Evolutionary conservation across 2,888 invertebrate species (phyloP), one percentile per base, ranked within the genome.

Genomic region (Parthenolecanium corni): DNA sequence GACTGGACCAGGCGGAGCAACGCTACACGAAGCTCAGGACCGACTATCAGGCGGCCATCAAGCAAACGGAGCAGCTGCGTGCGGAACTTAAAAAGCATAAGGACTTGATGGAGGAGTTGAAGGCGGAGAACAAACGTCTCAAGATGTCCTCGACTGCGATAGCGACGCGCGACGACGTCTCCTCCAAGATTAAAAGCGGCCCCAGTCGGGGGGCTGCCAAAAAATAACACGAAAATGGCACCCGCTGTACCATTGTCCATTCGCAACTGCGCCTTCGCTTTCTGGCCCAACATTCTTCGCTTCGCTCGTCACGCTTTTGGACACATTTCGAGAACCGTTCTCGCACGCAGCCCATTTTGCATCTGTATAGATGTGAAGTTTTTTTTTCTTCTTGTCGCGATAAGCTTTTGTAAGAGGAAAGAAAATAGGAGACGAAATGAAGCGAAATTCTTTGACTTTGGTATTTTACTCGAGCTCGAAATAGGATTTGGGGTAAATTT

Each of bases 1-100:
- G 40, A n/a, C 1, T 54, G 42, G 40, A 54, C 3, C 23, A 38
- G 14, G 40, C 42, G 18, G 54, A 54, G 42, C 38, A 54, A 16
- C 54, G 54, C 23, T 54, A 42, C 24, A 23, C 14, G 3, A 54
- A 54, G 16, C 3, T 54, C 40, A 54, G 40, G 38, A 40, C 23
- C 54, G 54, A 38, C 20, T 54, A 23, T 23, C 40, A 36, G 16
- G 40, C 38, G 1, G 23, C 38, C 21, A 42, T 11, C n/a, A 54
- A 42, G 24, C 38, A 38, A 1, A 20, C 40, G 21, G 42, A 40
- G 16, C 21, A 24, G 24, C 24, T 54, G 3, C 21, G 24, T 6
- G 9, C 23, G 3, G 54, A 54, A 14, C 0, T 40, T 2, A 42
- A 42, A 11, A 38, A 23, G 21, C 40, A 54, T 23, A 54, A 42